A percentile compares a stretch with the other conserved stretches of the same genome.
These are phyloP conservation scores for Typhlichthys eigenmanni DNA, from an alignment of 2,797 vertebrate species.

Conservation along the genomic window DNA sequence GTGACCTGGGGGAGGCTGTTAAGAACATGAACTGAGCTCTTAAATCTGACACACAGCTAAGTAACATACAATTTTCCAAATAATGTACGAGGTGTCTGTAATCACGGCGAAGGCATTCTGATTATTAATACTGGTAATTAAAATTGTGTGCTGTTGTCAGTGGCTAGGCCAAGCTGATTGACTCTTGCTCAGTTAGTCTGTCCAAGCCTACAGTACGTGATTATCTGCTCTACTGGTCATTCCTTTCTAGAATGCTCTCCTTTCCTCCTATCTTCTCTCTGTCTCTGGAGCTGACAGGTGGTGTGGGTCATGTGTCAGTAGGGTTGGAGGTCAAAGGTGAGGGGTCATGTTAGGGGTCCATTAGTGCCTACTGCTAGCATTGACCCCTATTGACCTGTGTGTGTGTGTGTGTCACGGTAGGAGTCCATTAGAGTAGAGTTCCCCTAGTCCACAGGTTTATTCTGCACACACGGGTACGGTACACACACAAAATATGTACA, in stretches of 20 bases:
- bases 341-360: conserved; percentile 64
- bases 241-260: neutral
- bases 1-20: neutral
- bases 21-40: conserved; percentile 40
- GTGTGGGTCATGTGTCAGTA: conserved; percentile 43
- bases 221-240: conserved; percentile 22
- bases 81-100: conserved; percentile 56
- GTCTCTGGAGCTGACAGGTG: conserved; percentile 49
- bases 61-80: conserved; percentile 52
- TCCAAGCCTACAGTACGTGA: conserved; percentile 39
- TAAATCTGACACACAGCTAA: conserved; percentile 62
- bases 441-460: neutral
- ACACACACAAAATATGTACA: neutral
- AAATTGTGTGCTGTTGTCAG: conserved; percentile 53
- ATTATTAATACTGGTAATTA: conserved; percentile 71
- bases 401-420: conserved; percentile 18
- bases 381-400: conserved; percentile 58
- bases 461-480: neutral
- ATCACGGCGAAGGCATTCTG: conserved; percentile 59
- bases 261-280: conserved; percentile 1
- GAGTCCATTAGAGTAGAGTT: conserved; percentile 10
- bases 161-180: conserved; percentile 58
- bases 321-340: conserved; percentile 51
- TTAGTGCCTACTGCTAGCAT: conserved; percentile 53
- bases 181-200: conserved; percentile 45